Evolutionary conservation across 2,797 vertebrate species (phyloP).

Genomic region (Macrochelys suwanniensis): DNA sequence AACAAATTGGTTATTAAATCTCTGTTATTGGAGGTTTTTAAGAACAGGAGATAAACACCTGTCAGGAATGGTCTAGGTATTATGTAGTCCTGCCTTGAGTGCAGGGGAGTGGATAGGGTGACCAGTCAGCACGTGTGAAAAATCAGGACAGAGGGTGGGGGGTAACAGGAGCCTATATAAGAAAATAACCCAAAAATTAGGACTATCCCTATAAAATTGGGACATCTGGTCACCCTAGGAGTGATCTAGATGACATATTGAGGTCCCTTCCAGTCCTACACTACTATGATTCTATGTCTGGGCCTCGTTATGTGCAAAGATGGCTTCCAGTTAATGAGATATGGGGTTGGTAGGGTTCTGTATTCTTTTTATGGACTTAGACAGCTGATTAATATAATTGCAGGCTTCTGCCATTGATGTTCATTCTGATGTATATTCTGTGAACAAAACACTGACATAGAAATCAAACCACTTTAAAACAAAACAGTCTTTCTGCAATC

Average conservation of each 20-base stretch:
- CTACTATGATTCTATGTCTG: not conserved
- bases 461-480: not conserved
- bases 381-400: not conserved
- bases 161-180: no score
- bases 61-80: no score
- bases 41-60: not conserved
- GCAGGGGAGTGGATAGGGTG: no score
- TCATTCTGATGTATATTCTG: not conserved
- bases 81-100: no score
- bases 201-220: no score
- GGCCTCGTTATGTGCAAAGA: not conserved
- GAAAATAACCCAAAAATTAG: no score
- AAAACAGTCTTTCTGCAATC: not conserved
- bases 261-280: not conserved
- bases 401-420: not conserved
- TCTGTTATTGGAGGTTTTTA: not conserved
- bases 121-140: no score
- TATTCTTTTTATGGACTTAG: not conserved
- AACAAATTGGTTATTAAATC: not conserved
- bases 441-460: not conserved
- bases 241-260: no score
- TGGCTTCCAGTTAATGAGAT: not conserved
- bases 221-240: no score
- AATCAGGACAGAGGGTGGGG: no score
- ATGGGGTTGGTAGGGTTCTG: not conserved